Conservation (phyloP, 2,797 vertebrate species). For the Adelosebastes latens region DNA sequence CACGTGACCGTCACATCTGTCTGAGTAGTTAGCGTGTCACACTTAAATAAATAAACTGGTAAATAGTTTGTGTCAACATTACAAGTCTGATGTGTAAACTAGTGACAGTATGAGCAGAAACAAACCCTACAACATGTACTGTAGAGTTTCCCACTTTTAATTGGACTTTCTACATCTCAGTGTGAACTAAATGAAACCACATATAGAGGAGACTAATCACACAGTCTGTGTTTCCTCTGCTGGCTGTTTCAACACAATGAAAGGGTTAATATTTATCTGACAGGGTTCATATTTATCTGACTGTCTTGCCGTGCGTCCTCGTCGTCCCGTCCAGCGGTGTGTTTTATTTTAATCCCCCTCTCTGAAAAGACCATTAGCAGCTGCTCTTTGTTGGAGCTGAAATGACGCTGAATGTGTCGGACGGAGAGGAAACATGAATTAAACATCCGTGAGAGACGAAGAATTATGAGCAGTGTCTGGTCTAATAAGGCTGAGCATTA, state of each 20-base stretch:
- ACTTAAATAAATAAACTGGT: not conserved
- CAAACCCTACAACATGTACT: too few species aligned
- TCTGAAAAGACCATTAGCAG: constrained; percentile 59
- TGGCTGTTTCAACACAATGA: constrained; percentile 9
- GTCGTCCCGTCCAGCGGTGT: constrained; percentile 1
- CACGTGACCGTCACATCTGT: too few species aligned
- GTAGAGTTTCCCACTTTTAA: constrained; percentile 15
- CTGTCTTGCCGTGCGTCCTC: constrained; percentile 11
- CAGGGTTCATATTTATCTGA: constrained; percentile 18
- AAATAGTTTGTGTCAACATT: not conserved
- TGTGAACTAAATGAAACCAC: not conserved
- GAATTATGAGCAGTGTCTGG: constrained; percentile 49
- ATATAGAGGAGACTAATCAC: not conserved
- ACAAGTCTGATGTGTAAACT: too few species aligned
- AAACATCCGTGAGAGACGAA: constrained; percentile 53
- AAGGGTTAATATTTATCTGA: constrained; percentile 6
- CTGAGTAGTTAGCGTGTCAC: not conserved
- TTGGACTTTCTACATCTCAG: constrained; percentile 5
- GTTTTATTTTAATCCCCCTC: constrained; percentile 53
- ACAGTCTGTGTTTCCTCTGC: not conserved
- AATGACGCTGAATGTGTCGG: constrained; percentile 55
- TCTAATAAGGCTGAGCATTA: constrained; percentile 61
- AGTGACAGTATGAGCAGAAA: too few species aligned
- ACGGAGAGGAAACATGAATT: constrained; percentile 55
- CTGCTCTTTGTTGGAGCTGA: constrained; percentile 58